phyloP scores from a whole-genome alignment of 35 echinoderm and acorn worm genomes.

The Diadema setosum region DNA sequence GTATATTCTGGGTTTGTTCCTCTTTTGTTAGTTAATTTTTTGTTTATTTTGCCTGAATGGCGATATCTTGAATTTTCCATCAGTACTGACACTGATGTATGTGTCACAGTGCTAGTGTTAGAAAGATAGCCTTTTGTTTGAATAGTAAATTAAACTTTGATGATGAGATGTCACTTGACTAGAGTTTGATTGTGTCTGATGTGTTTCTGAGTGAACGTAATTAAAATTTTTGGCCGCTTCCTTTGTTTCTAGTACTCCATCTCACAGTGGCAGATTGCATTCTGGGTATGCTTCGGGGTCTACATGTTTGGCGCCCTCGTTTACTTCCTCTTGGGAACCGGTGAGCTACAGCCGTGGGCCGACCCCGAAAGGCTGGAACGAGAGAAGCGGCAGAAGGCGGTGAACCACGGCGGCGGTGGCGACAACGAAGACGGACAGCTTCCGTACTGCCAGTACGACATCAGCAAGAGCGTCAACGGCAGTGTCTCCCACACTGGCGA shows the following conservation, averaged over 20 bases:
- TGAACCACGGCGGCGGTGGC: neutral
- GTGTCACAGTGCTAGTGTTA: too few species aligned
- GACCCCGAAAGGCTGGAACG: neutral
- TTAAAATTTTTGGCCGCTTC: too few species aligned
- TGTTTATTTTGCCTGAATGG: too few species aligned
- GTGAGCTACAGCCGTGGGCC: slow-evolving; percentile 66
- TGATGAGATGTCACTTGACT: too few species aligned
- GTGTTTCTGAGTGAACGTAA: too few species aligned
- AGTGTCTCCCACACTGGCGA: neutral
- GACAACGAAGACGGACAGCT: neutral
- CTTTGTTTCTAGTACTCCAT: slow-evolving; percentile 41
- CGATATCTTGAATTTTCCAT: too few species aligned
- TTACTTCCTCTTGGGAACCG: slow-evolving; percentile 33
- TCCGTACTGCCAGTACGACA: neutral
- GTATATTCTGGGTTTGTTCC: too few species aligned
- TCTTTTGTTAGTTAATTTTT: too few species aligned
- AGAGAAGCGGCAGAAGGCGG: neutral
- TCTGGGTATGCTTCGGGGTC: slow-evolving; percentile 57
- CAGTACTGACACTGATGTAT: too few species aligned
- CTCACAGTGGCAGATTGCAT: slow-evolving; percentile 56
- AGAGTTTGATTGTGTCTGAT: too few species aligned
- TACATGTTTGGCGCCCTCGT: slow-evolving; percentile 57
- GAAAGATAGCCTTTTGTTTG: too few species aligned
- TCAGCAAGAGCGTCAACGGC: neutral
- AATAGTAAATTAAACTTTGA: too few species aligned